A percentile compares a stretch with the other conserved stretches of the same genome.
Evolutionary conservation across 2,888 invertebrate genomes (phyloP).

Genomic region (Eupithecia insigniata): DNA sequence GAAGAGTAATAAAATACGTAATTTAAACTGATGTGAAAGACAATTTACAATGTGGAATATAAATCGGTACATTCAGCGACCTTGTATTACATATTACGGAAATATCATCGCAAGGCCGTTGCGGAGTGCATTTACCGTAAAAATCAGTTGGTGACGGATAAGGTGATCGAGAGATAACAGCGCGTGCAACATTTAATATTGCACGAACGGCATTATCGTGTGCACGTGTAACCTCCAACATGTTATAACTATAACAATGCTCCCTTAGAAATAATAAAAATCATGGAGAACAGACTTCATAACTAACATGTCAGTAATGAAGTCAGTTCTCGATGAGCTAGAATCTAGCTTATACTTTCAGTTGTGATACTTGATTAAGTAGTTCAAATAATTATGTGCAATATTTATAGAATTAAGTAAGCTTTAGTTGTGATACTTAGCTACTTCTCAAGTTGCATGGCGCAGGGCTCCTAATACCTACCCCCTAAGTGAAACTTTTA

Average conservation of each 20-base stretch:
- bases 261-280: constrained; percentile 12
- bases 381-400: too few species aligned
- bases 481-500: too few species aligned
- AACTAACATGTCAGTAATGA: not conserved
- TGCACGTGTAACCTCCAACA: constrained; percentile 69
- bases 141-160: constrained; percentile 49
- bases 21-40: constrained; percentile 38
- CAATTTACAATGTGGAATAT: constrained; percentile 37
- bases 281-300: not conserved
- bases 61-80: constrained; percentile 23
- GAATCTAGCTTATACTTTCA: too few species aligned
- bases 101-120: constrained; percentile 47
- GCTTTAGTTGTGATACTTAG: too few species aligned
- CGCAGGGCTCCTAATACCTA: too few species aligned
- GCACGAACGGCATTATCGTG: constrained; percentile 65
- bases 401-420: too few species aligned
- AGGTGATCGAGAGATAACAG: constrained; percentile 51
- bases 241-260: constrained; percentile 47
- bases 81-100: constrained; percentile 44
- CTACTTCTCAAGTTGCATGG: too few species aligned
- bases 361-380: too few species aligned
- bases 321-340: too few species aligned
- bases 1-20: constrained; percentile 28
- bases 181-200: constrained; percentile 55
- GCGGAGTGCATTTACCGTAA: constrained; percentile 42